Evolutionary conservation across 2,113 vertebrate species (phyloP).

Genomic region (Raja brachyura): DNA sequence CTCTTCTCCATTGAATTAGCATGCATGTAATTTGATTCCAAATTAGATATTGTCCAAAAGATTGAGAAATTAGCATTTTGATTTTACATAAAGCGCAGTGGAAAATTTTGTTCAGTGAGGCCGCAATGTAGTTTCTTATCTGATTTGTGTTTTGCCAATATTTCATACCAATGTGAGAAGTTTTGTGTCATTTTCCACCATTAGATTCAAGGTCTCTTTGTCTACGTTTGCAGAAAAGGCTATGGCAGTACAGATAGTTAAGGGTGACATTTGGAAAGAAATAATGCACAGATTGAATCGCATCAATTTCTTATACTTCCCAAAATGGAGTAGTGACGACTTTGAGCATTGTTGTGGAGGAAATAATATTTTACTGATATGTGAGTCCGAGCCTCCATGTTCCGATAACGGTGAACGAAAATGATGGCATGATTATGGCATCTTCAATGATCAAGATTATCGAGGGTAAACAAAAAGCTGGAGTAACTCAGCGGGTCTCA

Average conservation of each 20-base stretch:
- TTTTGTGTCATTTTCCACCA: not conserved
- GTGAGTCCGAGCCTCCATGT: too few species aligned
- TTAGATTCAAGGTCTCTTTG: not conserved
- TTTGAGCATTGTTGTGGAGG: too few species aligned
- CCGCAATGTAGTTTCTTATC: conserved; percentile 9
- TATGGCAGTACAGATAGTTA: not conserved
- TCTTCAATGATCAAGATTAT: too few species aligned
- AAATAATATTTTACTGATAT: too few species aligned
- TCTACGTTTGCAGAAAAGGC: not conserved
- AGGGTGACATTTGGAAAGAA: not conserved
- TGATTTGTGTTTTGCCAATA: not conserved
- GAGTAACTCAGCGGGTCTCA: too few species aligned
- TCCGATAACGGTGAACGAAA: too few species aligned
- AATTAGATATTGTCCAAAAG: not conserved
- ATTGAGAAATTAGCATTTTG: not conserved
- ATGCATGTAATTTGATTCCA: not conserved
- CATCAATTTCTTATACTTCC: too few species aligned
- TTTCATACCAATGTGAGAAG: not conserved
- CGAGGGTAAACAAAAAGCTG: too few species aligned
- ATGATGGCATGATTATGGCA: too few species aligned
- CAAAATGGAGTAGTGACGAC: too few species aligned
- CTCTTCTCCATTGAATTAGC: not conserved
- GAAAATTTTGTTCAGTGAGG: not conserved
- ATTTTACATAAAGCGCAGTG: not conserved
- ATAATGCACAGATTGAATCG: too few species aligned